phyloP scores from a whole-genome alignment of 2,797 vertebrate species.

The Betta splendens region DNA sequence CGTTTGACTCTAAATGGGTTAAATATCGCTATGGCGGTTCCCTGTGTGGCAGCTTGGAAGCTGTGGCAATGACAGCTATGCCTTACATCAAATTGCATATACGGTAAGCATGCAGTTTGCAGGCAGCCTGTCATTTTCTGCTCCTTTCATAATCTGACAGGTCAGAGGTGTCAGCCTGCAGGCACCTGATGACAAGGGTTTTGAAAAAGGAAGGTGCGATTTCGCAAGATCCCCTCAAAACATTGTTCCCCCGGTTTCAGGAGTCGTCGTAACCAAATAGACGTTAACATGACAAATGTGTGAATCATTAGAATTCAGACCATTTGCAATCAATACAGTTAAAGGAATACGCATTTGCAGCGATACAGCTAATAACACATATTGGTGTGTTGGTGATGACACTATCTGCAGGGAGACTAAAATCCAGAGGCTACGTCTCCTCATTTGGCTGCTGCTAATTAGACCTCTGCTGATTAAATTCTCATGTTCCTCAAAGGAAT shows the following conservation, averaged over 20 bases:
- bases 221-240: neutral
- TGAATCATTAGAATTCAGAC: too few relatives aligned
- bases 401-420: conserved; percentile 10
- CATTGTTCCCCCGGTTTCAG: neutral
- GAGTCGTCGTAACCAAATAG: too few relatives aligned
- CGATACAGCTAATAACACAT: neutral
- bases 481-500: conserved; percentile 27
- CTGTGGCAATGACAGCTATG: conserved; percentile 54
- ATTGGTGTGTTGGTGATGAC: conserved; percentile 15
- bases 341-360: conserved; percentile 8
- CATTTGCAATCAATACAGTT: conserved; percentile 13
- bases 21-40: conserved; percentile 22
- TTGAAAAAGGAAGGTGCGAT: neutral
- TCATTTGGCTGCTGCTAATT: conserved; percentile 56
- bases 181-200: neutral
- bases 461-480: conserved; percentile 41
- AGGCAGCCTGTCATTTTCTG: conserved; percentile 18
- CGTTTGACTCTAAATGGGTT: conserved; percentile 17
- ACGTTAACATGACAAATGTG: too few relatives aligned
- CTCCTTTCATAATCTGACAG: neutral
- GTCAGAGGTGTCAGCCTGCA: conserved; percentile 9
- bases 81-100: conserved; percentile 4
- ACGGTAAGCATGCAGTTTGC: conserved; percentile 4
- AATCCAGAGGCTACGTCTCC: conserved; percentile 27
- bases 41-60: conserved; percentile 17